A percentile compares a stretch with the other conserved stretches of the same genome.
Evolutionary conservation across 1,140 invertebrate genomes (phyloP).

Genomic region (Lethocerus indicus): DNA sequence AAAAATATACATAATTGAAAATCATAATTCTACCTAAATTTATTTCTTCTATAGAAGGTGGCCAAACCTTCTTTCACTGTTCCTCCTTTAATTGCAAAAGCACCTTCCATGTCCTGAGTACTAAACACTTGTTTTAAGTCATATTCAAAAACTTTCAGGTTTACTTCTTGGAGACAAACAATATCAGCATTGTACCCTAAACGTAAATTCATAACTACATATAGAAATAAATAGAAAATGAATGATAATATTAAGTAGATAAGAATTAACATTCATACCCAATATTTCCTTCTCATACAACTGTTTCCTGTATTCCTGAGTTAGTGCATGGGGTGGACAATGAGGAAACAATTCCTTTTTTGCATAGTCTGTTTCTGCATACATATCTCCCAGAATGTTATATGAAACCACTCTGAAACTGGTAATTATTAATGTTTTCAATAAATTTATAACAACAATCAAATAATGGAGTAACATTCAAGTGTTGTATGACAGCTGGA

Average conservation of each 20-base stretch:
- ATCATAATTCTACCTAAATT: constrained; percentile 12
- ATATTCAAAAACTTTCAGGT: constrained; percentile 54
- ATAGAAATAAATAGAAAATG: not conserved
- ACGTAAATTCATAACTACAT: too few species aligned
- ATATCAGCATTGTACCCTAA: constrained; percentile 77
- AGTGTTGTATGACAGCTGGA: too few species aligned
- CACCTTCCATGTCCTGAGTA: constrained; percentile 33
- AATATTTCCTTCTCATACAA: constrained; percentile 66
- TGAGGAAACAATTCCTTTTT: constrained; percentile 56
- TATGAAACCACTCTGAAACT: constrained; percentile 73
- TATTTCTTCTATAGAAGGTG: constrained; percentile 9
- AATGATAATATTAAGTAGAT: not conserved
- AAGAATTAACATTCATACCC: constrained; percentile 30
- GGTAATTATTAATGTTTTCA: constrained; percentile 16
- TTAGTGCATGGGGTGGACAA: constrained; percentile 58
- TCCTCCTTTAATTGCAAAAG: constrained; percentile 52
- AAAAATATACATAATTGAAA: not conserved
- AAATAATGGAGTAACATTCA: too few species aligned
- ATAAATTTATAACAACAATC: not conserved
- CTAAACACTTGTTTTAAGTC: constrained; percentile 47
- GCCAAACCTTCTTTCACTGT: constrained; percentile 60
- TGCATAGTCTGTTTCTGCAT: constrained; percentile 64
- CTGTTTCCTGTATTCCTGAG: constrained; percentile 72
- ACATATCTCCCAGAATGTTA: constrained; percentile 75
- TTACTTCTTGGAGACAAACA: constrained; percentile 86